phyloP scores from a whole-genome alignment of 2,797 vertebrate species.

The Acridotheres tristis region DNA sequence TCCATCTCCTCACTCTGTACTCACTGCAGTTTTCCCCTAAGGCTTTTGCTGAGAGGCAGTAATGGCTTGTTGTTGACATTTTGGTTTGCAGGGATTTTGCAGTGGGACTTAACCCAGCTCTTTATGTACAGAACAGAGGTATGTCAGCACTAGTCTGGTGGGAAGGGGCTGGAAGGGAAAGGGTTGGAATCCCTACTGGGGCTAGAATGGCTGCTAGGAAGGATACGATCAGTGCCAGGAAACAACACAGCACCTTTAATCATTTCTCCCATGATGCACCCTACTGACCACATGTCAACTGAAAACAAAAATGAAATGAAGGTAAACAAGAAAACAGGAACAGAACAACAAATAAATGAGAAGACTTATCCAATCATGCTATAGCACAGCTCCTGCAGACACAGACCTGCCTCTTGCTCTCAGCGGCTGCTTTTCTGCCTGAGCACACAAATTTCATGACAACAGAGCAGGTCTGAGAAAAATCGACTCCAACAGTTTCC shows the following conservation, averaged over 20 bases:
- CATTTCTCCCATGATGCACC: conserved; percentile 99
- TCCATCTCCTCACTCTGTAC: neutral
- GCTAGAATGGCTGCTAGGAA: conserved; percentile 76
- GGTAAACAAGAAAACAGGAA: conserved; percentile 79
- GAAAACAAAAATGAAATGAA: conserved; percentile 83
- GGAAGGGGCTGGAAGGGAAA: neutral
- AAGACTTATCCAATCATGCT: conserved; percentile 53
- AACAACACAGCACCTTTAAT: conserved; percentile 98
- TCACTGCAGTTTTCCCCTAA: neutral
- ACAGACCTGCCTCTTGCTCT: neutral
- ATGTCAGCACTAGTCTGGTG: neutral
- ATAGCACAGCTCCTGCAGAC: neutral
- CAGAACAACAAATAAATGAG: conserved; percentile 75
- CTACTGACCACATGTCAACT: conserved; percentile 99
- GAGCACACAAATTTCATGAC: neutral
- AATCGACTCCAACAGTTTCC: neutral
- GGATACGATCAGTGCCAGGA: conserved; percentile 98
- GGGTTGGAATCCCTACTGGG: neutral
- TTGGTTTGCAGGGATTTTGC: neutral
- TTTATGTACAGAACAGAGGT: neutral
- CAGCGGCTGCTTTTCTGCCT: neutral
- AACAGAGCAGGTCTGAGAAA: neutral
- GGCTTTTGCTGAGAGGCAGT: neutral
- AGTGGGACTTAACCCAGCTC: neutral
- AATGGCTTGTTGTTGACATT: neutral